Evolutionary conservation across 37 sponge, comb jelly and placozoan genomes (phyloP).

Genomic region (Halichondria panicea): DNA sequence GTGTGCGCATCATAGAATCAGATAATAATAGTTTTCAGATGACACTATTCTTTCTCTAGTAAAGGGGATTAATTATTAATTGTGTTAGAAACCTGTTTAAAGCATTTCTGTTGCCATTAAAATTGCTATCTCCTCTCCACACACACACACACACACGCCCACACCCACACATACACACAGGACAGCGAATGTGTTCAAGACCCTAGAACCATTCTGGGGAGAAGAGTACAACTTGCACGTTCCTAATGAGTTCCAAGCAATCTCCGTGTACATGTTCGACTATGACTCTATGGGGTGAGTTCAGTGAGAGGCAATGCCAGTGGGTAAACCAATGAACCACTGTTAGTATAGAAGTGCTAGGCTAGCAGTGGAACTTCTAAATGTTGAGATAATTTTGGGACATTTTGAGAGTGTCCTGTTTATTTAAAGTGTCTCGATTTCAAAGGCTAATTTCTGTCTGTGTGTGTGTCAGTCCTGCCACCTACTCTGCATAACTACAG

Average conservation of each 20-base stretch:
- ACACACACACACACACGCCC: too few relatives aligned
- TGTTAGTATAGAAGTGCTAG: background rate
- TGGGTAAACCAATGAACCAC: background rate
- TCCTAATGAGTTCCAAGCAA: conserved; percentile 71
- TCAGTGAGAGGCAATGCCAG: background rate
- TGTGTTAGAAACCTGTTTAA: too few relatives aligned
- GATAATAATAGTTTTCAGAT: background rate
- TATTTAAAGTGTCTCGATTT: background rate
- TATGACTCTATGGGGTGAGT: conserved; percentile 71
- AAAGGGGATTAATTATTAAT: background rate
- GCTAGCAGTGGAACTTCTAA: background rate
- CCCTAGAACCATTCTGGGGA: conserved; percentile 87
- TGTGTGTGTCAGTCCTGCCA: background rate
- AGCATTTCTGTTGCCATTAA: too few relatives aligned
- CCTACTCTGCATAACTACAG: too few relatives aligned
- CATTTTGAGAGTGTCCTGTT: background rate
- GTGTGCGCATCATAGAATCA: background rate
- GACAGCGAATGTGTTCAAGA: conserved; percentile 82
- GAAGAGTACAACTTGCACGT: conserved; percentile 89
- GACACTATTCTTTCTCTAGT: background rate
- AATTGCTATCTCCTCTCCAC: too few relatives aligned
- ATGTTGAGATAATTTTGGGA: too few relatives aligned
- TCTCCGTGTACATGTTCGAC: conserved; percentile 80
- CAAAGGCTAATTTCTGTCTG: background rate
- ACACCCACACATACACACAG: too few relatives aligned